Base-by-base conservation (phyloP, 2,797 vertebrate species). In the Epinephelus awoara region DNA sequence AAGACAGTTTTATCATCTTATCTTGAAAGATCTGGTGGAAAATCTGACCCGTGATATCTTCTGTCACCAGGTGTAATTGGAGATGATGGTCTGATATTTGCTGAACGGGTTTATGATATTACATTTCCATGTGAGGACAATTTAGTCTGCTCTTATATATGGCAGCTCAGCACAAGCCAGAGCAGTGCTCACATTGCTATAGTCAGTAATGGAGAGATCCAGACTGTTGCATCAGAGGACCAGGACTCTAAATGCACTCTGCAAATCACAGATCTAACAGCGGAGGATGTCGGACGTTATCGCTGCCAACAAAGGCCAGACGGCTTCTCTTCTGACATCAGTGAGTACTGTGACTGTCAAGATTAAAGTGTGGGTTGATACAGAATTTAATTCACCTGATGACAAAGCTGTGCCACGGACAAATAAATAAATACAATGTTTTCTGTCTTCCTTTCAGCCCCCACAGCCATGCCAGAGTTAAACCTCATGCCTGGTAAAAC, bases 101-200 rank as follows among this genome's bases (percentile, higher is more conserved):
- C 34, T 18, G 13, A 4, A 4, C 1, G 0, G 1, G 0, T 1
- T 15, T 59, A 78, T 52, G 3, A 52, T 8, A n/a, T 90, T 2
- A 25, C 3, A 38, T 66, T 38, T 51, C 67, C 76, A 12, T 86
- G 90, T 34, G 19, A 25, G 25, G 66, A 73, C 14, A 42, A 67
- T 2, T 2, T 23, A 5, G 67, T 84, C 54, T 92, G 92, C 76
- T 82, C 74, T 70, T 51, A 80, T 17, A 9, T 75, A 2, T 89
- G 80, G 85, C 13, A 46, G 12, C 0, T 84, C 8, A 21, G 0
- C 1, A 4, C 0, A 7, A 17, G 0, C 0, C 0, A 2, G 7
- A 34, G 1, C 8, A 50, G 2, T 2, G 14, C 61, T 10, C 14
- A 77, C 18, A 6, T 76, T 2, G 78, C 67, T 1, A 19, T 82